phyloP scores from a whole-genome alignment of 1,140 invertebrate genomes.

The Drosophila rufa region DNA sequence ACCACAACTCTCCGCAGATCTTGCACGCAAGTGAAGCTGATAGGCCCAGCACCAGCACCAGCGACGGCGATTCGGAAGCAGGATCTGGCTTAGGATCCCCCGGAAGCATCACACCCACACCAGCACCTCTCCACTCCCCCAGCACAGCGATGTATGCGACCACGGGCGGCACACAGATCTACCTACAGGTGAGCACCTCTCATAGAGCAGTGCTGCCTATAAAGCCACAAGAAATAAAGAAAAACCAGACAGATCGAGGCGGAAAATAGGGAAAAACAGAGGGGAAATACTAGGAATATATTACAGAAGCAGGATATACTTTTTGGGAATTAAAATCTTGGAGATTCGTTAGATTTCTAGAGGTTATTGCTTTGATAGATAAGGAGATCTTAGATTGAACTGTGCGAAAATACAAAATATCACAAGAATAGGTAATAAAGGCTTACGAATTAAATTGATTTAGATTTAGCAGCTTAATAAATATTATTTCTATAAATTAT shows the following conservation, averaged over 20 bases:
- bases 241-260: not conserved
- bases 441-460: too few relatives aligned
- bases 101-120: slow-evolving; percentile 10
- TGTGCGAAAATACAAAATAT: too few relatives aligned
- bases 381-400: too few relatives aligned
- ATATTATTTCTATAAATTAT: too few relatives aligned
- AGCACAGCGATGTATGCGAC: slow-evolving; percentile 84
- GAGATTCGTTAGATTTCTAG: not conserved
- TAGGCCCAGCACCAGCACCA: slow-evolving; percentile 67
- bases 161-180: slow-evolving; percentile 85
- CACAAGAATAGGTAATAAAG: too few relatives aligned
- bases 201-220: slow-evolving; percentile 9
- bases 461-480: too few relatives aligned
- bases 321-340: fast-evolving
- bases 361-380: not conserved
- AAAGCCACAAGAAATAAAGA: not conserved
- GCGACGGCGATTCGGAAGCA: slow-evolving; percentile 13
- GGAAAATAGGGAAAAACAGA: not conserved
- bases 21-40: slow-evolving; percentile 68
- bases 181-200: slow-evolving; percentile 81
- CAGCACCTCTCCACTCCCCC: slow-evolving; percentile 41
- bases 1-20: slow-evolving; percentile 70
- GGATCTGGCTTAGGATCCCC: slow-evolving; percentile 7
- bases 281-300: too few relatives aligned
- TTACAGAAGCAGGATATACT: too few relatives aligned